These are phyloP conservation scores for Acanthurus leucopareius DNA, from an alignment of 2,797 vertebrate genomes.

Conservation along the genomic window DNA sequence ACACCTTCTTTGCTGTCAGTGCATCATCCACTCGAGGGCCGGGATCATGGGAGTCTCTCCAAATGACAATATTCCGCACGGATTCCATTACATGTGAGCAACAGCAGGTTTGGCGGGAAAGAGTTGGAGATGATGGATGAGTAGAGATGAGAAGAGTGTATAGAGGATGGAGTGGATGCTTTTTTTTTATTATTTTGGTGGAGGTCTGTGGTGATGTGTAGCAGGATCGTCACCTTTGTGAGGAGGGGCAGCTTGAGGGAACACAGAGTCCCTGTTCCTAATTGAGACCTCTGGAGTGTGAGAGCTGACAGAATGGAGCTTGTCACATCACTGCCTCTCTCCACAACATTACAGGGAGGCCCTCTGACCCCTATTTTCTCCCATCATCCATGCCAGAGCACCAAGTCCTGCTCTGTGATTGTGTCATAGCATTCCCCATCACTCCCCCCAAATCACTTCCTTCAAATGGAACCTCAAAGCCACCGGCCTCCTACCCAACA, in stretches of 20 bases:
- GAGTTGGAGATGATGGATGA: constrained; percentile 44
- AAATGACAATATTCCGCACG: constrained; percentile 43
- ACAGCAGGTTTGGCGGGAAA: constrained; percentile 14
- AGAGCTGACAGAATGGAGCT: constrained; percentile 73
- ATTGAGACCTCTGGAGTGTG: constrained; percentile 75
- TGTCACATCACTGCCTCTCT: constrained; percentile 72
- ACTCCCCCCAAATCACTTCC: constrained; percentile 47
- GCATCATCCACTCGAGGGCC: constrained; percentile 33
- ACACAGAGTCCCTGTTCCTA: constrained; percentile 63
- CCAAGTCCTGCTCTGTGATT: constrained; percentile 65
- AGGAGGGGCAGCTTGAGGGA: constrained; percentile 54
- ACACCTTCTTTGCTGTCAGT: constrained; percentile 57
- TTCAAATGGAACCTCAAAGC: constrained; percentile 62
- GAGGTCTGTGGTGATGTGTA: constrained; percentile 32
- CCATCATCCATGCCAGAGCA: constrained; percentile 75
- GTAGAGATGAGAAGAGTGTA: constrained; percentile 1
- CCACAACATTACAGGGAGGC: constrained; percentile 66
- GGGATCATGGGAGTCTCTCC: constrained; percentile 39
- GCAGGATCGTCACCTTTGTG: constrained; percentile 65
- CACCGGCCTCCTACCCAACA: constrained; percentile 34
- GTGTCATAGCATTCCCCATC: constrained; percentile 65
- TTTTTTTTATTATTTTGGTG: constrained; percentile 52
- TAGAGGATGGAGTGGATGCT: constrained; percentile 3
- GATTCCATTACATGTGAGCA: constrained; percentile 43
- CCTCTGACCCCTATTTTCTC: constrained; percentile 81